phyloP scores from a whole-genome alignment of 2,113 vertebrate species.

The Hemiscyllium ocellatum region DNA sequence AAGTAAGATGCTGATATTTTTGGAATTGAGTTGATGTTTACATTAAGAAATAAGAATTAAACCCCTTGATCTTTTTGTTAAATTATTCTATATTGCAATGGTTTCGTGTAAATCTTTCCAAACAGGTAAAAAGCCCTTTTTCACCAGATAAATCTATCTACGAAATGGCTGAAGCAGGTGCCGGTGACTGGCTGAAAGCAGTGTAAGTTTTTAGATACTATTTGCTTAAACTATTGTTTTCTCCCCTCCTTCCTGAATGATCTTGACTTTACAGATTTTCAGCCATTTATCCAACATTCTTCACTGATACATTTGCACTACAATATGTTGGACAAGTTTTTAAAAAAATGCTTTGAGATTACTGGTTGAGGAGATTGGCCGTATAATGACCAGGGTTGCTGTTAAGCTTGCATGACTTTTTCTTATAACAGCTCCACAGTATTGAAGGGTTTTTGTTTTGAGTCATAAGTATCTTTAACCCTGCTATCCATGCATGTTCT shows the following conservation, averaged over 20 bases:
- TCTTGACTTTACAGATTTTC: no score
- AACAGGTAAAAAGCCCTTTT: neutral
- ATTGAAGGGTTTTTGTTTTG: neutral
- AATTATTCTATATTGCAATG: neutral
- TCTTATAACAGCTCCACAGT: neutral
- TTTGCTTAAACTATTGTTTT: neutral
- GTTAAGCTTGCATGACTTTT: neutral
- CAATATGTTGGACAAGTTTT: neutral
- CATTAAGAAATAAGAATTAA: neutral
- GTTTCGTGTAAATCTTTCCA: neutral
- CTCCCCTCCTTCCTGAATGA: neutral
- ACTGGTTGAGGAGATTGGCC: neutral
- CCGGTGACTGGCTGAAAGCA: conserved; percentile 50
- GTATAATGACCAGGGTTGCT: no score
- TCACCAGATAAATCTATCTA: neutral
- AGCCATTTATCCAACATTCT: no score
- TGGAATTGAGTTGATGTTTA: neutral
- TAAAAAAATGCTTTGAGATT: neutral
- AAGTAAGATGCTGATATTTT: neutral
- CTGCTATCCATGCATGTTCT: neutral
- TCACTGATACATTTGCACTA: no score
- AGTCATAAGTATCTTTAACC: neutral
- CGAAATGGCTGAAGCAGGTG: neutral
- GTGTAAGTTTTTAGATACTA: conserved; percentile 62
- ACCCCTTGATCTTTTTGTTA: no score